These are phyloP conservation scores for Aleiodes testaceus DNA, from an alignment of 2,888 invertebrate species.

Conservation along the genomic window DNA sequence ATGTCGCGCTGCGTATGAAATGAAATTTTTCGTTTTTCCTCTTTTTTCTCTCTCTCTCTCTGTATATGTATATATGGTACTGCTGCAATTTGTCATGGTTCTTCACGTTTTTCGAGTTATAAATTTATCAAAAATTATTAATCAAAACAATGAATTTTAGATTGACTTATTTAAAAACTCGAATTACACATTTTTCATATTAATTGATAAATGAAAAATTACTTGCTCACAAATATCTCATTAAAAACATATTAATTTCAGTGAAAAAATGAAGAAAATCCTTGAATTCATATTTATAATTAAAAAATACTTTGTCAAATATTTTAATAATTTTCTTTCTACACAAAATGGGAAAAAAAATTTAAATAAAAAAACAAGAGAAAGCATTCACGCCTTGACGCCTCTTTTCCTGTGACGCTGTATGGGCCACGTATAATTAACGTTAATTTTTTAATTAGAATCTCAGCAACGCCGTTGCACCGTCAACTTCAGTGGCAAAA, in stretches of 20 bases:
- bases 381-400: constrained; percentile 4
- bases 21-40: constrained; percentile 3
- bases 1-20: constrained; percentile 17
- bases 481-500: constrained; percentile 47
- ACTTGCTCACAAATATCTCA: neutral
- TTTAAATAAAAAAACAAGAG: too few relatives aligned
- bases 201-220: too few relatives aligned
- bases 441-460: constrained; percentile 65
- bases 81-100: constrained; percentile 5
- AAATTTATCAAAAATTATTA: neutral
- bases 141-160: neutral
- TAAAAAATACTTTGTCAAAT: neutral
- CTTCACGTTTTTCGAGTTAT: constrained; percentile 9
- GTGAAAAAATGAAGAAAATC: too few relatives aligned
- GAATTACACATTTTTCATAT: too few relatives aligned
- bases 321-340: neutral
- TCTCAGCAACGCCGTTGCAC: constrained; percentile 49
- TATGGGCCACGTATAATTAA: constrained; percentile 56
- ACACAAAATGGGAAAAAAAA: neutral
- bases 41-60: neutral
- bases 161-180: neutral
- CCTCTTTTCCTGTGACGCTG: constrained; percentile 1
- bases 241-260: neutral
- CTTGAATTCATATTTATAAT: too few relatives aligned
- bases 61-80: neutral